Evolutionary conservation across 2,113 vertebrate species (phyloP), one percentile per base, ranked within the genome.

Genomic region (Kobus ellipsiprymnus): DNA sequence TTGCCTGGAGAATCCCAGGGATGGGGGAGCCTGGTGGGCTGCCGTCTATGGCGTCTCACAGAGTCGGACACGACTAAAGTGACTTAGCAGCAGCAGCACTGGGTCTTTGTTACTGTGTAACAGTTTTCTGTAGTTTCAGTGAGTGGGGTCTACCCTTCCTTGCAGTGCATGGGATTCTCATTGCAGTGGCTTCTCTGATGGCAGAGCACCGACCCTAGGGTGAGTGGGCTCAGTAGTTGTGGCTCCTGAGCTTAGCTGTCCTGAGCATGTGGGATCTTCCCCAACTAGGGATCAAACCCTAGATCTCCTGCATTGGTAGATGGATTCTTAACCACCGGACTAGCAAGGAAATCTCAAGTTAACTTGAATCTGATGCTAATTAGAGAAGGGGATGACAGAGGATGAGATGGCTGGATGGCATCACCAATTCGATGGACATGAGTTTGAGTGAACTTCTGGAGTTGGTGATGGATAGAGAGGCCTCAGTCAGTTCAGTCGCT

Each of bases 51-150:
- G 55, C 21, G 21, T 57, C 7, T 1, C 8, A 57, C 21, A 57
- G 21, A 23, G 55, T 23, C 21, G 0, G 55, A 9, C 55, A 57
- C 0, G 0, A 57, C 55, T 57, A 1, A 57, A 23, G 55, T 1
- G 21, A 23, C 55, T 57, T 25, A 57, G 55, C 55, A 10, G 55
- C 55, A 57, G 55, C 55, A 57, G 11, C 21, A 6, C 71, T 74
- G 36, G 71, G 11, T 44, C 36, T 40, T 25, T 2, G 1, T 74
- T 25, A 13, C 67, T 13, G 11, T 6, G 21, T 25, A 40, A 40
- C 0, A 1, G 40, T 25, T 74, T 71, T 71, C n/a, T 36, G n/a
- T 74, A 74, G 71, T 74, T 44, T 74, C 21, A 3, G n/a, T 74
- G 71, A 74, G 21, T 6, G 1, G 21, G 36, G 71, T 40, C 10